A percentile compares a stretch with the other conserved stretches of the same genome.
These are phyloP conservation scores for Drosophila tripunctata DNA, from an alignment of 2,888 invertebrate genomes.

Conservation along the genomic window DNA sequence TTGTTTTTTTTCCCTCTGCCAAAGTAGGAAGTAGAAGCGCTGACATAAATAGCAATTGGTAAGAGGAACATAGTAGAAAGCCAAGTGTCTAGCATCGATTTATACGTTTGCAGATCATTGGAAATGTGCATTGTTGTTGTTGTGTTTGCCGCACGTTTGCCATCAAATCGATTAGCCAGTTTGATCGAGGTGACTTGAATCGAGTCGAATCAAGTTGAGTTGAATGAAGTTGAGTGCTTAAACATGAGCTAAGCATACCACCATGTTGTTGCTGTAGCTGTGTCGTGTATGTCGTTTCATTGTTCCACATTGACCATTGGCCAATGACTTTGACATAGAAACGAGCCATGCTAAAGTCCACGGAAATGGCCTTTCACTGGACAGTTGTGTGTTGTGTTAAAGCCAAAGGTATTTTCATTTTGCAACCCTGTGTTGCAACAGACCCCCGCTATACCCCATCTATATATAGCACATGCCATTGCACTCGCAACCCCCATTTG, in stretches of 20 bases:
- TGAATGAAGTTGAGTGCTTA: constrained; percentile 42
- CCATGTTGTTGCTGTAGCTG: constrained; percentile 12
- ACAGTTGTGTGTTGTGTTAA: not conserved
- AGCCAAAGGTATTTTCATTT: constrained; percentile 39
- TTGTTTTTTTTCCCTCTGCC: not conserved
- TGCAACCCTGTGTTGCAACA: not conserved
- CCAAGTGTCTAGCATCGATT: constrained; percentile 58
- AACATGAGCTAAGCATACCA: constrained; percentile 40
- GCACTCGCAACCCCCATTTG: constrained; percentile 20
- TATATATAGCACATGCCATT: constrained; percentile 43
- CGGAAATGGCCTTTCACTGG: constrained; percentile 61
- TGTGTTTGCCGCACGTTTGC: constrained; percentile 55
- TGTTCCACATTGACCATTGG: constrained; percentile 65
- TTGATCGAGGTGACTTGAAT: not conserved
- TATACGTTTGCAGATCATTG: constrained; percentile 35
- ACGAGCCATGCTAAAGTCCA: constrained; percentile 38
- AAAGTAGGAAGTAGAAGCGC: not conserved
- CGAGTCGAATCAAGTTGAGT: constrained; percentile 8
- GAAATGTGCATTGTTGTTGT: not conserved
- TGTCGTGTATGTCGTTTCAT: constrained; percentile 59
- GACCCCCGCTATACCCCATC: not conserved
- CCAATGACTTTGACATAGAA: constrained; percentile 74
- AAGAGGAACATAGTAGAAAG: constrained; percentile 52
- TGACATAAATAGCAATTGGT: constrained; percentile 57
- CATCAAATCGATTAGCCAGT: constrained; percentile 70